Evolutionary conservation across 2,888 invertebrate species (phyloP).

Genomic region (Diarsia mendica): DNA sequence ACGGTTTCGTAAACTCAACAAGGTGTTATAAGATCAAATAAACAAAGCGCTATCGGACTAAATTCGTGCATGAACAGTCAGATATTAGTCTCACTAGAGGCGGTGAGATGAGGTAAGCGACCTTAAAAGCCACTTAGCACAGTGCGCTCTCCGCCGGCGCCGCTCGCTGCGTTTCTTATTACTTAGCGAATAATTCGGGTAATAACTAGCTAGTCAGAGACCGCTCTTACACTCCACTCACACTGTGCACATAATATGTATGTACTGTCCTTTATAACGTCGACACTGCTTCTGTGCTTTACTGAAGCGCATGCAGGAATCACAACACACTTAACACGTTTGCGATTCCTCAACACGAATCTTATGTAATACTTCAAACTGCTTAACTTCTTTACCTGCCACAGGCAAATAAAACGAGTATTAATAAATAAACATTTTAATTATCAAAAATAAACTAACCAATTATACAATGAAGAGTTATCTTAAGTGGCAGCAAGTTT

Average conservation of each 20-base stretch:
- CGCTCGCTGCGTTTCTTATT: conserved; percentile 85
- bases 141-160: conserved; percentile 76
- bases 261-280: conserved; percentile 46
- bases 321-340: not conserved
- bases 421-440: conserved; percentile 40
- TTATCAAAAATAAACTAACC: conserved; percentile 45
- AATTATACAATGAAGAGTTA: conserved; percentile 46
- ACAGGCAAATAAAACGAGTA: conserved; percentile 39
- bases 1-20: conserved; percentile 44
- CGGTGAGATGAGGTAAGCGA: conserved; percentile 88
- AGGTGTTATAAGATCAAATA: conserved; percentile 73
- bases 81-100: conserved; percentile 76
- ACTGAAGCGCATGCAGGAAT: conserved; percentile 10
- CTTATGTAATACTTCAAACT: conserved; percentile 12
- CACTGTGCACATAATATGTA: conserved; percentile 19
- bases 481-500: conserved; percentile 41
- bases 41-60: conserved; percentile 76
- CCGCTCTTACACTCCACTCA: conserved; percentile 47
- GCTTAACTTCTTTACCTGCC: conserved; percentile 37
- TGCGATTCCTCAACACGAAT: not conserved
- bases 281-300: conserved; percentile 11
- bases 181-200: conserved; percentile 83
- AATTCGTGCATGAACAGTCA: conserved; percentile 81
- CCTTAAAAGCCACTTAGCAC: conserved; percentile 89
- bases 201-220: conserved; percentile 71